Evolutionary conservation across 2,113 vertebrate genomes (phyloP).

Genomic region (Oreochromis aureus): DNA sequence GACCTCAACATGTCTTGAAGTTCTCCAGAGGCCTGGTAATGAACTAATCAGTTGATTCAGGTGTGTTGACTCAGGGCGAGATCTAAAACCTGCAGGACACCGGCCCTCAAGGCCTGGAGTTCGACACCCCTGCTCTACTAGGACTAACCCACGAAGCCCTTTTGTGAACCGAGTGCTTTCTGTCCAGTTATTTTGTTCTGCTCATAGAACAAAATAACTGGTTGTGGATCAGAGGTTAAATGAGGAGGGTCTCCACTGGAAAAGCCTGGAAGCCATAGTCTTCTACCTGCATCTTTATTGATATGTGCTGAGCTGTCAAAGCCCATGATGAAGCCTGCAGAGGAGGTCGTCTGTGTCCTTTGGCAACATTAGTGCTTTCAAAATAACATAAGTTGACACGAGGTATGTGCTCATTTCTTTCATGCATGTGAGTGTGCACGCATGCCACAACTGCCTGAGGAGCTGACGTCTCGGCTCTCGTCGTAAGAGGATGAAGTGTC

Average conservation of each 20-base stretch:
- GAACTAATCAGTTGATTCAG: accelerated
- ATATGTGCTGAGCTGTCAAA: not conserved
- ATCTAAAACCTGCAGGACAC: not conserved
- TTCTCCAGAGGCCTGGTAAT: accelerated
- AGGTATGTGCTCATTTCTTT: slow-evolving; percentile 14
- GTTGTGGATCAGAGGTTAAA: not conserved
- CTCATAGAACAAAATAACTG: not conserved
- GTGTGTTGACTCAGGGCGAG: not conserved
- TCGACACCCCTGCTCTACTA: not conserved
- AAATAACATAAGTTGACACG: slow-evolving; percentile 14
- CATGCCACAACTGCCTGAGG: not conserved
- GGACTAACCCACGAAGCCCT: not conserved
- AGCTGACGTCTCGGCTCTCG: not conserved
- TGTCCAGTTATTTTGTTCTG: not conserved
- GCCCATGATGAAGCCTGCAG: not conserved
- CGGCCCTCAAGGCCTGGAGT: accelerated
- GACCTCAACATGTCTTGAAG: accelerated
- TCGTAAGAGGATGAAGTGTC: slow-evolving; percentile 13
- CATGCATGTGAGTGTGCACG: not conserved
- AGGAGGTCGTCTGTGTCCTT: not conserved
- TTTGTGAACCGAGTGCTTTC: not conserved
- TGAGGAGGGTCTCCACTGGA: not conserved
- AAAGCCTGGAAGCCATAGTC: accelerated
- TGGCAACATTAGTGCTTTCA: not conserved
- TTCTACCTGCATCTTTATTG: not conserved